Conservation (phyloP, 64 coral and sea anemone species). For the Montipora foliosa region DNA sequence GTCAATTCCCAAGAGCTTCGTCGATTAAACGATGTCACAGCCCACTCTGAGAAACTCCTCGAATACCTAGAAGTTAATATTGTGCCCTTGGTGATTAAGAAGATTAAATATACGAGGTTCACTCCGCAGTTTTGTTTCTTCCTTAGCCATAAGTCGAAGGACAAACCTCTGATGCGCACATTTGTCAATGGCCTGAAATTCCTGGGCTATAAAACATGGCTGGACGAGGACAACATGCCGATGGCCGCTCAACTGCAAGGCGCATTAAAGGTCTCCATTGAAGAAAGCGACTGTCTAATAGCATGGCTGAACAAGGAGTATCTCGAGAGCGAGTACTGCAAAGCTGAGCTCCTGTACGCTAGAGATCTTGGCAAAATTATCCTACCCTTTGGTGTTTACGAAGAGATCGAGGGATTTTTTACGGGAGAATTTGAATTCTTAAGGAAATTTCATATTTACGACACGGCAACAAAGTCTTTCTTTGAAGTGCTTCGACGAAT, state of each 20-base stretch:
- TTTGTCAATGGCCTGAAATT: slow-evolving; percentile 83
- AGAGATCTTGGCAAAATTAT: slow-evolving; percentile 66
- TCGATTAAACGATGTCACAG: slow-evolving; percentile 57
- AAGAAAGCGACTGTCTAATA: slow-evolving; percentile 78
- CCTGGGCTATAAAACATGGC: slow-evolving; percentile 83
- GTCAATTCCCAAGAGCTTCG: slow-evolving; percentile 64
- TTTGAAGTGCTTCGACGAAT: slow-evolving; percentile 86
- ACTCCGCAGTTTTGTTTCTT: slow-evolving; percentile 88
- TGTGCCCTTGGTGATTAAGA: slow-evolving; percentile 75
- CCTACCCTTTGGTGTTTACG: slow-evolving; percentile 68
- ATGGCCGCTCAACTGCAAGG: slow-evolving; percentile 12
- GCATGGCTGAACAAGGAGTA: slow-evolving; percentile 91
- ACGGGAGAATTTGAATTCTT: slow-evolving; percentile 72
- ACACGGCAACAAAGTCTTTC: slow-evolving; percentile 72
- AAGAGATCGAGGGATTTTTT: slow-evolving; percentile 49
- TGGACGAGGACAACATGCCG: slow-evolving; percentile 74
- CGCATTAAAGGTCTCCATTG: slow-evolving; percentile 60
- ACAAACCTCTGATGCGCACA: slow-evolving; percentile 85
- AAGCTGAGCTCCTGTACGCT: slow-evolving; percentile 80
- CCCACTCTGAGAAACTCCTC: slow-evolving; percentile 56
- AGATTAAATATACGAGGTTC: slow-evolving; percentile 85
- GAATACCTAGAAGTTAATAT: slow-evolving; percentile 83
- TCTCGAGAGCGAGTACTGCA: slow-evolving; percentile 75
- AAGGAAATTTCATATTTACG: slow-evolving; percentile 17
- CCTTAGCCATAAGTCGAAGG: slow-evolving; percentile 85